Evolutionary conservation across 2,888 invertebrate species (phyloP), one percentile per base, ranked within the genome.

Genomic region (Apamea epomidion): DNA sequence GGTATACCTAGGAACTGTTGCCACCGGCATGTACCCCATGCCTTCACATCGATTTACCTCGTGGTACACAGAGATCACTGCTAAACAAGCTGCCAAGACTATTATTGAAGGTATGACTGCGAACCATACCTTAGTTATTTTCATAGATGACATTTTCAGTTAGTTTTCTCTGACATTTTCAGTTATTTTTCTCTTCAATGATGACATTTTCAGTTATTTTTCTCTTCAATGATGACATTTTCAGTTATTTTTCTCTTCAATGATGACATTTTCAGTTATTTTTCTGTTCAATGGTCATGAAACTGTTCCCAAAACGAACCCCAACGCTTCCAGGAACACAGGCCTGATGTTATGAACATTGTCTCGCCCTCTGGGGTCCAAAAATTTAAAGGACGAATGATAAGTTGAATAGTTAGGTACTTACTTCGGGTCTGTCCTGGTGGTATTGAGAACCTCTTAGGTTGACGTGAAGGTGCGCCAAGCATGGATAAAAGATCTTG

Each of bases 21-120:
- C 95, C 2, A 95, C 96, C 0, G 97, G 96, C 0, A 86, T 96
- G 72, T 95, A 96, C 85, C 96, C 96, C 2, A 85, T 94, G 21
- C 95, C 96, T 0, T 76, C 94, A 2, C 97, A 97, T 81, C 94
- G 97, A 2, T 97, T 97, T 90, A 93, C 95, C 0, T 93, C 94
- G 12, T 94, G 93, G 91, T 97, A 94, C 84, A 92, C 93, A 0
- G 96, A 97, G 84, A 91, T 95, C 54, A 90, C 94, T 0, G 91
- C 97, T 1, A 94, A 94, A 78, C 95, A 97, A 74, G 96, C 97
- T 7, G 97, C 97, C 21, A 93, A 88, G 80, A 93, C 94, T 82
- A 96, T 97, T 71, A 96, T 97, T 84, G 93, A 95, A 91, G 97
- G 97, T 96, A 85, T 48, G n/a, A 32, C 1, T 58, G 1, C 8